Percentiles rank a stretch among this genome's conserved stretches.
Evolutionary conservation across 2,797 vertebrate species (phyloP).

Genomic region (Melanotaenia parkinsoni): DNA sequence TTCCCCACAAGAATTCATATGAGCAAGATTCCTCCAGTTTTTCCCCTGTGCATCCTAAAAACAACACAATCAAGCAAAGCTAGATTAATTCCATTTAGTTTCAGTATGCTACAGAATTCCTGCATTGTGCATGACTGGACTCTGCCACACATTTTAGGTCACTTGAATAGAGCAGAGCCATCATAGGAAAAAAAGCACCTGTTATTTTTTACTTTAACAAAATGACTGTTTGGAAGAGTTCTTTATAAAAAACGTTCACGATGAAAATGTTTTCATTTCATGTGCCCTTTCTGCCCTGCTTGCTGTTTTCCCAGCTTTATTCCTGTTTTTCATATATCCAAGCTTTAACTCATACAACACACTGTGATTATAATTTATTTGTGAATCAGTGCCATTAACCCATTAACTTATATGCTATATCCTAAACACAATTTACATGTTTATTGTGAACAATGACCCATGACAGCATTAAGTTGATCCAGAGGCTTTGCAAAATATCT

Average conservation of each 20-base stretch:
- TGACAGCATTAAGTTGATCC: slow-evolving; percentile 90
- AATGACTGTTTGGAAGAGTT: not conserved
- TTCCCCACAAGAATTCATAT: too few species aligned
- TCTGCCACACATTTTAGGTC: not conserved
- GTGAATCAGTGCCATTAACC: slow-evolving; percentile 59
- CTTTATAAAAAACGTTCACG: not conserved
- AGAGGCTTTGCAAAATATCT: slow-evolving; percentile 87
- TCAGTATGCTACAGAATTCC: not conserved
- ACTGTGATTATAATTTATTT: slow-evolving; percentile 66
- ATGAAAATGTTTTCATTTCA: not conserved
- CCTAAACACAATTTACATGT: slow-evolving; percentile 88
- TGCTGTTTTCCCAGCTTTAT: not conserved
- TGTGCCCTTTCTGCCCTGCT: not conserved
- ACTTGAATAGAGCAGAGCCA: not conserved
- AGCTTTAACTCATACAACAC: slow-evolving; percentile 27
- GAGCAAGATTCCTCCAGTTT: not conserved
- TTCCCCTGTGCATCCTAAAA: not conserved
- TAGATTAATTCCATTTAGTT: not conserved
- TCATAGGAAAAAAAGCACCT: not conserved
- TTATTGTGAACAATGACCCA: slow-evolving; percentile 93
- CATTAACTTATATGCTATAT: slow-evolving; percentile 76
- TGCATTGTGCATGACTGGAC: too few species aligned
- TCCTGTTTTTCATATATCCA: not conserved
- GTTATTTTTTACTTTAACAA: not conserved
- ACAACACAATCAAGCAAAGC: not conserved